Percentiles rank a stretch among this genome's conserved stretches.
Evolutionary conservation across 2,888 invertebrate species (phyloP).

Genomic region (Cactoblastis cactorum): DNA sequence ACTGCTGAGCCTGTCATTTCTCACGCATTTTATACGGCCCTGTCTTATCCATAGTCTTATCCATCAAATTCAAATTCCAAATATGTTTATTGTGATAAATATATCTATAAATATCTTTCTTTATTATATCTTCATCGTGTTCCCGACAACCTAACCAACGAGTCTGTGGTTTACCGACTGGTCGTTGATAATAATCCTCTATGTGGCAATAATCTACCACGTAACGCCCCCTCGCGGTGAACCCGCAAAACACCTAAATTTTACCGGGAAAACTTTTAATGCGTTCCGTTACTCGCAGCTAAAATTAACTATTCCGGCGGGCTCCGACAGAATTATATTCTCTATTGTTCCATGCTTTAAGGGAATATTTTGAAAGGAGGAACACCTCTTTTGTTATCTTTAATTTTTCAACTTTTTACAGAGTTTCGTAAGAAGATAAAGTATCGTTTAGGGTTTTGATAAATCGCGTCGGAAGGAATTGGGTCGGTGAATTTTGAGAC

Average conservation of each 20-base stretch:
- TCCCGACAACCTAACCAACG: neutral
- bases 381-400: slow-evolving; percentile 42
- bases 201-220: no score
- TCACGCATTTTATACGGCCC: no score
- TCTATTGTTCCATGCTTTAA: slow-evolving; percentile 44
- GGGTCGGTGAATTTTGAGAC: slow-evolving; percentile 2
- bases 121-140: no score
- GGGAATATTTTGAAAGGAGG: slow-evolving; percentile 30
- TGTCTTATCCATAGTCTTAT: no score
- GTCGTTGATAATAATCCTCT: no score
- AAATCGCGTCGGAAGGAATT: slow-evolving; percentile 31
- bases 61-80: no score
- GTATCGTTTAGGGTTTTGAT: slow-evolving; percentile 42
- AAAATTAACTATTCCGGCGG: slow-evolving; percentile 36
- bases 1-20: no score
- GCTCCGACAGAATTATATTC: slow-evolving; percentile 43
- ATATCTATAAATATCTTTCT: no score
- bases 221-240: slow-evolving; percentile 13
- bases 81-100: no score
- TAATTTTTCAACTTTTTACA: slow-evolving; percentile 35
- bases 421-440: slow-evolving; percentile 39
- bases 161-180: no score
- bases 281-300: slow-evolving; percentile 26
- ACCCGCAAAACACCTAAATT: slow-evolving; percentile 20
- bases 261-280: slow-evolving; percentile 36